Conservation (phyloP, 2,888 invertebrate genomes). For the Trachelus tabidus region DNA sequence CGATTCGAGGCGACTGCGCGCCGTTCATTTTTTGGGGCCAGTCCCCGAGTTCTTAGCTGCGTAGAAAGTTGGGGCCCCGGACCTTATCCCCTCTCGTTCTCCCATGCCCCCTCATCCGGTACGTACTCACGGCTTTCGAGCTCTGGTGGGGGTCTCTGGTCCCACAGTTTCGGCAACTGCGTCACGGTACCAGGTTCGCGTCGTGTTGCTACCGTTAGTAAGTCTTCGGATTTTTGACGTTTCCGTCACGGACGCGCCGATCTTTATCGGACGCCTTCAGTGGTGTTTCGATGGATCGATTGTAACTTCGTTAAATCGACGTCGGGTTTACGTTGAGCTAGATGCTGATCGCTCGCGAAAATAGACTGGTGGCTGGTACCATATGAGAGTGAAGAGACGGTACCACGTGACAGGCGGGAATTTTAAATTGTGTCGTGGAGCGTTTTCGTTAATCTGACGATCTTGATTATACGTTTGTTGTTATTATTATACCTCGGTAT, state of each 20-base stretch:
- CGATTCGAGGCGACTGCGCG: slow-evolving; percentile 23
- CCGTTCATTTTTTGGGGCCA: slow-evolving; percentile 30
- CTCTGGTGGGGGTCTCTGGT: slow-evolving; percentile 34
- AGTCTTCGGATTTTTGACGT: slow-evolving; percentile 6
- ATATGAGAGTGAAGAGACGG: neutral
- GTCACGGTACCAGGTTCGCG: slow-evolving; percentile 42
- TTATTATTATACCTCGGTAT: neutral
- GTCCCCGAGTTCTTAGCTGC: slow-evolving; percentile 34
- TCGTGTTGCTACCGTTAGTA: slow-evolving; percentile 32
- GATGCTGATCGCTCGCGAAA: neutral
- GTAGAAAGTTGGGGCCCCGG: slow-evolving; percentile 50
- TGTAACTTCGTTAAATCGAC: neutral
- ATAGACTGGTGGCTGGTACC: neutral
- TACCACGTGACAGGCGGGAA: neutral
- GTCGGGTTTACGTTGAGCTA: neutral
- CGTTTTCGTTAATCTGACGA: neutral
- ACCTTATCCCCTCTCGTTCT: slow-evolving; percentile 13
- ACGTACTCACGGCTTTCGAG: slow-evolving; percentile 18
- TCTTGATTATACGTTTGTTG: neutral
- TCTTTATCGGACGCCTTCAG: neutral
- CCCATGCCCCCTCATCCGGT: slow-evolving; percentile 9
- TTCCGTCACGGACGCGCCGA: neutral
- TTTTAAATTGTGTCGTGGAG: neutral
- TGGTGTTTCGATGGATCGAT: neutral
- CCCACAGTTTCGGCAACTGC: slow-evolving; percentile 56